These are phyloP conservation scores for Tetropium fuscum DNA, from an alignment of 2,888 invertebrate genomes.

Conservation along the genomic window DNA sequence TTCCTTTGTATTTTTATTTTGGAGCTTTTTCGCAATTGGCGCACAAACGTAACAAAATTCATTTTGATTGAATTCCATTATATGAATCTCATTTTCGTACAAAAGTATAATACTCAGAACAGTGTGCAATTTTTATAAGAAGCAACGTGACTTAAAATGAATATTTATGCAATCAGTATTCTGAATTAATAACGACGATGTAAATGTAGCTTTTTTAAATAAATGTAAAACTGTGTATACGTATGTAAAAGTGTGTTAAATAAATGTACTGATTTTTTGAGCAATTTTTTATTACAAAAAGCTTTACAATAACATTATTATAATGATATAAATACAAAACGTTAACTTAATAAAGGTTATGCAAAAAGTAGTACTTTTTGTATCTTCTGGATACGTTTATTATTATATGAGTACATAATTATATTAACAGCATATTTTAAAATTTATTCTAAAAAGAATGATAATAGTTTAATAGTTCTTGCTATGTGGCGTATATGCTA, in stretches of 20 bases:
- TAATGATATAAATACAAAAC: too few species aligned
- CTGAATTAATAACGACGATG: conserved; percentile 37
- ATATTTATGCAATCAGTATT: conserved; percentile 39
- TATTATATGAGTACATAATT: too few species aligned
- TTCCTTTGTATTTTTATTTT: conserved; percentile 6
- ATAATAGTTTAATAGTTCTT: too few species aligned
- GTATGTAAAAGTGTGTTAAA: conserved; percentile 44
- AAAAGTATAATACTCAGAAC: conserved; percentile 14
- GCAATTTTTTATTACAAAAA: conserved; percentile 14
- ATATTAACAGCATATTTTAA: too few species aligned
- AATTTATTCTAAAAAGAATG: too few species aligned
- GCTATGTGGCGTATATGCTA: too few species aligned
- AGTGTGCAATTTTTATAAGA: conserved; percentile 27
- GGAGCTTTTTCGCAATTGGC: background rate
- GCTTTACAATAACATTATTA: background rate
- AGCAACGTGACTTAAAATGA: background rate
- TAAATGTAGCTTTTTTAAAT: conserved; percentile 49
- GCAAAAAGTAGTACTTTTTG: too few species aligned
- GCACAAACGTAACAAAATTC: conserved; percentile 9
- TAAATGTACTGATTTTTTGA: conserved; percentile 49
- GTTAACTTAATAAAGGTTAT: background rate
- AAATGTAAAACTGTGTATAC: conserved; percentile 32
- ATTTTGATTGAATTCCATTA: background rate
- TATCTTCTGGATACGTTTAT: too few species aligned
- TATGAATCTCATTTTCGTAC: background rate